phyloP scores from a whole-genome alignment of 1,140 invertebrate species.

The Orchestia grillus region DNA sequence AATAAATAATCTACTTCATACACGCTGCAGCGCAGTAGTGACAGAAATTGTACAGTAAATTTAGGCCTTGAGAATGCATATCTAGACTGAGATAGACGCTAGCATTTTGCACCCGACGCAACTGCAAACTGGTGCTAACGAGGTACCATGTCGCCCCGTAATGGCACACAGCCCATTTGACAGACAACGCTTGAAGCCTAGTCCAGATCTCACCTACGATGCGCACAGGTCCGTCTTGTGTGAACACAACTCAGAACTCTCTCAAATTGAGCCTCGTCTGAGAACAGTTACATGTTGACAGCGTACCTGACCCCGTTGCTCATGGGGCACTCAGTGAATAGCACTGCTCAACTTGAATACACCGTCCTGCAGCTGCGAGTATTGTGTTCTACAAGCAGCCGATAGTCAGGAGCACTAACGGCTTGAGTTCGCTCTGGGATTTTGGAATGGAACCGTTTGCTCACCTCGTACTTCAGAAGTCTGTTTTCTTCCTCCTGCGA shows the following conservation, averaged over 20 bases:
- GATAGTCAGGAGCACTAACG: not conserved
- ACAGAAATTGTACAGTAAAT: not conserved
- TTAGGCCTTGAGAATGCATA: not conserved
- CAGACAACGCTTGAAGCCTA: not conserved
- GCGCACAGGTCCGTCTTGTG: not conserved
- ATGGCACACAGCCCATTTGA: not conserved
- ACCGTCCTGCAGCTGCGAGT: not conserved
- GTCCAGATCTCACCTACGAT: not conserved
- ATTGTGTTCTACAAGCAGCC: not conserved
- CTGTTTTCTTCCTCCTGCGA: slow-evolving; percentile 73
- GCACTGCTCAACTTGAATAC: not conserved
- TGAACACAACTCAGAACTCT: not conserved
- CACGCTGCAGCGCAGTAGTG: not conserved
- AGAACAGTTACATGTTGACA: not conserved
- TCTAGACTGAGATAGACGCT: too few species aligned
- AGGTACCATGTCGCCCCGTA: not conserved
- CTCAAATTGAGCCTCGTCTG: not conserved
- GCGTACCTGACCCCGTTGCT: not conserved
- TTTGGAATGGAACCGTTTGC: not conserved
- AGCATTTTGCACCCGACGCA: too few species aligned
- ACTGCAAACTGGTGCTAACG: not conserved
- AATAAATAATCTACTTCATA: not conserved
- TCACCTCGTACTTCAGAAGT: slow-evolving; percentile 72
- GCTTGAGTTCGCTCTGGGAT: not conserved
- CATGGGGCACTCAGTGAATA: not conserved